These are phyloP conservation scores for Melanerpes formicivorus DNA, from an alignment of 2,113 vertebrate genomes.

Conservation along the genomic window DNA sequence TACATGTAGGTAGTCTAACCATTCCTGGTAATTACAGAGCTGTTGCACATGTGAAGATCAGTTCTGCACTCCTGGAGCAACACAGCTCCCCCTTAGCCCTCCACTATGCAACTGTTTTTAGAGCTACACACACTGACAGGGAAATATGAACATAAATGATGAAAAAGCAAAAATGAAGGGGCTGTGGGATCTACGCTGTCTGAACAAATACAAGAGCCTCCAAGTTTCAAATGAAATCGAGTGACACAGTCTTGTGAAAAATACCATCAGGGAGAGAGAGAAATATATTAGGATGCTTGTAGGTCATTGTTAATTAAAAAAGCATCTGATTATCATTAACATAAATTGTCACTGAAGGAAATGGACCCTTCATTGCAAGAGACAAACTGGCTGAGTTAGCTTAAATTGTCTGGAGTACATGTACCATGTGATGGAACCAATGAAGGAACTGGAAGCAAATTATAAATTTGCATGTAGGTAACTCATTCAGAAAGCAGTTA, in stretches of 20 bases:
- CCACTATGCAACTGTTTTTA: background rate
- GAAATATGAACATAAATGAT: background rate
- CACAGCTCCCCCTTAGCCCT: background rate
- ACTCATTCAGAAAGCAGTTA: background rate
- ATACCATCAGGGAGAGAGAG: background rate
- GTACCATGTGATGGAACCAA: slow-evolving; percentile 11
- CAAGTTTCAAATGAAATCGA: slow-evolving; percentile 8
- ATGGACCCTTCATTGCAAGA: slow-evolving; percentile 29
- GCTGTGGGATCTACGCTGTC: slow-evolving; percentile 10
- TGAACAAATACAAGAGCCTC: background rate
- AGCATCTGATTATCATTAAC: slow-evolving; percentile 64
- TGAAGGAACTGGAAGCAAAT: slow-evolving; percentile 30
- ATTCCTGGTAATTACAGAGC: background rate
- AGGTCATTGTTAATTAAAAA: slow-evolving; percentile 67
- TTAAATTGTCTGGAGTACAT: slow-evolving; percentile 32
- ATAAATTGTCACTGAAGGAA: slow-evolving; percentile 63
- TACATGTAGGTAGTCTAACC: background rate
- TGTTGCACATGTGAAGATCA: background rate
- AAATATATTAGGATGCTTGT: slow-evolving; percentile 53
- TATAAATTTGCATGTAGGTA: slow-evolving; percentile 7
- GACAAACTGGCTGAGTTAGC: slow-evolving; percentile 41
- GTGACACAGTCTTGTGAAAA: slow-evolving; percentile 35
- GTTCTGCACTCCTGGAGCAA: background rate
- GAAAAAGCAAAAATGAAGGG: background rate
- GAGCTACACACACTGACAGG: background rate